phyloP scores from a whole-genome alignment of 2,888 invertebrate species.

The Desoria tigrina region DNA sequence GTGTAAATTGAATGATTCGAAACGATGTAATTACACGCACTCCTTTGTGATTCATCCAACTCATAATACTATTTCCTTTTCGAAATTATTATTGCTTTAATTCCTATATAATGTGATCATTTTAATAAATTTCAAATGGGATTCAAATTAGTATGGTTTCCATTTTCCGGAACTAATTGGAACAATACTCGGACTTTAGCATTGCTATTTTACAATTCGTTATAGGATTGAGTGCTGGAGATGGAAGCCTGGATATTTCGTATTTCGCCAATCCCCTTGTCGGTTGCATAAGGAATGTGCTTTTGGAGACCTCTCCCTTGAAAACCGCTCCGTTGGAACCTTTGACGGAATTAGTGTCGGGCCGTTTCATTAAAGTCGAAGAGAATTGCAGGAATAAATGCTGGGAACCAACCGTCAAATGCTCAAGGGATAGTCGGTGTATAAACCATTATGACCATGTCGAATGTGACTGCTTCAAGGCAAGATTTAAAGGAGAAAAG shows the following conservation, averaged over 20 bases:
- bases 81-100: no score
- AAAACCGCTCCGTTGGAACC: slow-evolving; percentile 70
- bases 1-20: no score
- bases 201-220: slow-evolving; percentile 11
- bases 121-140: no score
- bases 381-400: slow-evolving; percentile 81
- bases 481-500: slow-evolving; percentile 84
- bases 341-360: slow-evolving; percentile 79
- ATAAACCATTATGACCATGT: slow-evolving; percentile 88
- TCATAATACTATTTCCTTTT: no score
- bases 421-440: slow-evolving; percentile 82
- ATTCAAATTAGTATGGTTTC: no score
- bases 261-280: slow-evolving; percentile 91
- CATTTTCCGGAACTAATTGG: no score
- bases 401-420: slow-evolving; percentile 56
- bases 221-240: slow-evolving; percentile 77
- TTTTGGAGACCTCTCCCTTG: slow-evolving; percentile 56
- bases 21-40: no score
- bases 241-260: slow-evolving; percentile 83
- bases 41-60: no score
- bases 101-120: no score
- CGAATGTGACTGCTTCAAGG: slow-evolving; percentile 90
- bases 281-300: slow-evolving; percentile 85
- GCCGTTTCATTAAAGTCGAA: slow-evolving; percentile 84
- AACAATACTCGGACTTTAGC: no score